These are phyloP conservation scores for Muscicapa striata DNA, from an alignment of 2,797 vertebrate species.

Conservation along the genomic window DNA sequence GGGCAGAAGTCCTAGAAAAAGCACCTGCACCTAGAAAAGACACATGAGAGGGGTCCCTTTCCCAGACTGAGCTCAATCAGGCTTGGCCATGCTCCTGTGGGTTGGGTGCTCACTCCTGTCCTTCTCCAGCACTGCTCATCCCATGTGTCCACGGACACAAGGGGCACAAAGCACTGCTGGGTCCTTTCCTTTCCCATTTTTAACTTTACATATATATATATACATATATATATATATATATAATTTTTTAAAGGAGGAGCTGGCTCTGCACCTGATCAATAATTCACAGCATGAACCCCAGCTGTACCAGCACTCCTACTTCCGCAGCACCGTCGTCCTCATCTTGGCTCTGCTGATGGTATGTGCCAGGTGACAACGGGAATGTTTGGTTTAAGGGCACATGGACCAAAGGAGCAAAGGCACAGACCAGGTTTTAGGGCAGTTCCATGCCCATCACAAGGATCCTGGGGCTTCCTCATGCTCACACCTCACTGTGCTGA, in stretches of 20 bases:
- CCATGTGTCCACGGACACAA: not conserved
- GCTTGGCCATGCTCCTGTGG: not conserved
- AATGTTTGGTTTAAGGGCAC: not conserved
- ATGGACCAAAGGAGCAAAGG: not conserved
- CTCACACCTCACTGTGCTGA: not conserved
- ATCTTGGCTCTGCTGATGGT: constrained; percentile 86
- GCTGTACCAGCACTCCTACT: constrained; percentile 84
- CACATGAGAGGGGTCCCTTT: not conserved
- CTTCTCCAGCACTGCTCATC: not conserved
- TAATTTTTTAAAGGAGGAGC: constrained; percentile 82
- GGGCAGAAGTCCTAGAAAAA: not conserved
- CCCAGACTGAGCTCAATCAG: not conserved
- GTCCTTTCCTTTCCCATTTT: not conserved
- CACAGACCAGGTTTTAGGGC: not conserved
- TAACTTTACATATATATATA: too few species aligned
- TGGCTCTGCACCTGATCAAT: constrained; percentile 87
- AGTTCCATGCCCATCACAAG: not conserved
- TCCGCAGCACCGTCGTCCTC: constrained; percentile 81
- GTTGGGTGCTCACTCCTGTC: not conserved
- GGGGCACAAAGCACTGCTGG: not conserved
- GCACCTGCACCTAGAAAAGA: not conserved
- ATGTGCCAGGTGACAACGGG: not conserved
- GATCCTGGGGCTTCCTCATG: not conserved
- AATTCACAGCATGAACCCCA: constrained; percentile 67
- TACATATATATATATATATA: too few species aligned